phyloP scores from a whole-genome alignment of 1,140 invertebrate species.

The Drosophila nikananu region DNA sequence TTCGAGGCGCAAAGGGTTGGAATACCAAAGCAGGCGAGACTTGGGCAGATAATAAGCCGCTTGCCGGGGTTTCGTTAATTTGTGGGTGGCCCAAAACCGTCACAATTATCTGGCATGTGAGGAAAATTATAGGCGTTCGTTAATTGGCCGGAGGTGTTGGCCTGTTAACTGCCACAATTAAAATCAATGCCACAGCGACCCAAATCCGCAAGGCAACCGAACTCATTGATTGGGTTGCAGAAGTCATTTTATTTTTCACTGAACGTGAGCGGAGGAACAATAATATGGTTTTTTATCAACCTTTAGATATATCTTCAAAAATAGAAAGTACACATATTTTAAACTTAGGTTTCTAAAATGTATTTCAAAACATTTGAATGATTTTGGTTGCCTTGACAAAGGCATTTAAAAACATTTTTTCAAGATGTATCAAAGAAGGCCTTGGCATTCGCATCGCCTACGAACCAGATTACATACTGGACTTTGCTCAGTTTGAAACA shows the following conservation, averaged over 20 bases:
- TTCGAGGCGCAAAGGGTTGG: constrained; percentile 10
- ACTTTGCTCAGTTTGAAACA: constrained; percentile 5
- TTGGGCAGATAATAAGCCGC: constrained; percentile 69
- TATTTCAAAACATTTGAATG: not conserved
- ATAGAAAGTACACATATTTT: not conserved
- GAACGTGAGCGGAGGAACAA: too few relatives aligned
- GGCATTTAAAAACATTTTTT: not conserved
- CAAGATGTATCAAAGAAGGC: not conserved
- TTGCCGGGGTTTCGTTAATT: constrained; percentile 67
- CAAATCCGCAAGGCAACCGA: constrained; percentile 41
- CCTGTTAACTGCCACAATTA: constrained; percentile 70
- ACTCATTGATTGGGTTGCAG: not conserved
- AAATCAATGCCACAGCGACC: constrained; percentile 63
- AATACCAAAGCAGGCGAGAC: constrained; percentile 1
- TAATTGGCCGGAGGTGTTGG: constrained; percentile 68
- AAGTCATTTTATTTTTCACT: not conserved
- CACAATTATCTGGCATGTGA: constrained; percentile 64
- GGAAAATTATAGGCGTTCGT: constrained; percentile 65
- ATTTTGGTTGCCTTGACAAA: not conserved
- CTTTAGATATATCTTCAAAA: not conserved
- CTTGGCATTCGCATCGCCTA: not conserved
- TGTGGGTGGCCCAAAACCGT: constrained; percentile 53
- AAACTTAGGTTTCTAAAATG: too few relatives aligned
- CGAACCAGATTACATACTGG: not conserved
- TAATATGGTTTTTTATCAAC: not conserved